phyloP scores from a whole-genome alignment of 1,140 invertebrate genomes.

The Cotesia typhae region DNA sequence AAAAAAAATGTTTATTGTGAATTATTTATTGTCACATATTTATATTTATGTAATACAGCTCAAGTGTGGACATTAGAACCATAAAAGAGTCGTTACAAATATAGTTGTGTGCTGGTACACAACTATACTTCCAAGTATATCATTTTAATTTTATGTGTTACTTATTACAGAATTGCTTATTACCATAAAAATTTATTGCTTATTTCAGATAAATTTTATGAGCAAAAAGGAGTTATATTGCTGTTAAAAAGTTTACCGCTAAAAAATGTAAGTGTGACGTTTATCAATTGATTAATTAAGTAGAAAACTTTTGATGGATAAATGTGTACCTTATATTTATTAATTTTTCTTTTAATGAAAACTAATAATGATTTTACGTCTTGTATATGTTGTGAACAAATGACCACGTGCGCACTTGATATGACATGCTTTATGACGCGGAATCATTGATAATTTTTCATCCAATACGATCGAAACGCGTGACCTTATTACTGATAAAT shows the following conservation, averaged over 20 bases:
- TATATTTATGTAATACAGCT: not conserved
- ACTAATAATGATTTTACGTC: not conserved
- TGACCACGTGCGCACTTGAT: slow-evolving; percentile 1
- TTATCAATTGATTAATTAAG: too few relatives aligned
- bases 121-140: not conserved
- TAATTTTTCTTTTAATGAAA: not conserved
- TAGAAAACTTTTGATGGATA: too few relatives aligned
- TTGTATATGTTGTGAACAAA: not conserved
- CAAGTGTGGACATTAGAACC: not conserved
- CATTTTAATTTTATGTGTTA: not conserved
- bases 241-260: too few relatives aligned
- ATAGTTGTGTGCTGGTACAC: not conserved
- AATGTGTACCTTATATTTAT: too few relatives aligned
- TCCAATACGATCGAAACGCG: slow-evolving; percentile 11
- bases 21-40: not conserved
- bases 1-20: not conserved
- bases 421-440: slow-evolving; percentile 7
- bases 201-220: too few relatives aligned
- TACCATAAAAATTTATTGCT: too few relatives aligned
- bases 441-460: slow-evolving; percentile 12
- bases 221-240: too few relatives aligned
- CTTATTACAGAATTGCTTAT: not conserved
- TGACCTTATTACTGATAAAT: not conserved
- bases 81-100: too few relatives aligned
- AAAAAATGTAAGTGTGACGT: too few relatives aligned